Conservation (phyloP, 2,797 vertebrate species). For the Mormyrops attenuatus region DNA sequence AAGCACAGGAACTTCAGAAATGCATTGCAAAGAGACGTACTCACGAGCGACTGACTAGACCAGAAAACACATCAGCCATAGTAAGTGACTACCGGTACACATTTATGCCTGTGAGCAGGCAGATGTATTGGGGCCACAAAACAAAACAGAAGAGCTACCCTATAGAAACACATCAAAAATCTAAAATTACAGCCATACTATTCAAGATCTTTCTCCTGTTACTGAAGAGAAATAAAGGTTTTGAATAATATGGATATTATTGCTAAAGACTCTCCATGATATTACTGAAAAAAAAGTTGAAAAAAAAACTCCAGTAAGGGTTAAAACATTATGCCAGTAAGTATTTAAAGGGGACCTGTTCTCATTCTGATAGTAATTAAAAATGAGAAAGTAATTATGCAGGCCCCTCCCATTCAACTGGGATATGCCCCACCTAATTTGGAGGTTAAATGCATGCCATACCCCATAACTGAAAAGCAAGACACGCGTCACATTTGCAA, state of each 20-base stretch:
- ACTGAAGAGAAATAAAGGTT: not conserved
- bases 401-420: slow-evolving; percentile 40
- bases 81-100: not conserved
- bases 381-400: slow-evolving; percentile 34
- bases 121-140: not conserved
- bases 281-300: not conserved
- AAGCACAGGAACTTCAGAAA: not conserved
- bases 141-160: not conserved
- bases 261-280: not conserved
- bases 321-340: not conserved
- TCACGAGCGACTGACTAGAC: not conserved
- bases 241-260: not conserved
- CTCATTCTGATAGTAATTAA: slow-evolving; percentile 23
- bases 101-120: not conserved
- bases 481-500: slow-evolving; percentile 56
- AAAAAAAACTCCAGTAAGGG: not conserved
- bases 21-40: not conserved
- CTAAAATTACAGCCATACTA: not conserved
- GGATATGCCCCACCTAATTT: slow-evolving; percentile 10
- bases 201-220: not conserved
- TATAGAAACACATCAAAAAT: not conserved
- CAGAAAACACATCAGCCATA: not conserved
- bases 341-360: not conserved
- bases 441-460: not conserved
- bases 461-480: slow-evolving; percentile 31